A percentile compares a stretch with the other conserved stretches of the same genome.
Evolutionary conservation across 64 coral and sea anemone genomes (phyloP).

Genomic region (Catalaphyllia jardinei): DNA sequence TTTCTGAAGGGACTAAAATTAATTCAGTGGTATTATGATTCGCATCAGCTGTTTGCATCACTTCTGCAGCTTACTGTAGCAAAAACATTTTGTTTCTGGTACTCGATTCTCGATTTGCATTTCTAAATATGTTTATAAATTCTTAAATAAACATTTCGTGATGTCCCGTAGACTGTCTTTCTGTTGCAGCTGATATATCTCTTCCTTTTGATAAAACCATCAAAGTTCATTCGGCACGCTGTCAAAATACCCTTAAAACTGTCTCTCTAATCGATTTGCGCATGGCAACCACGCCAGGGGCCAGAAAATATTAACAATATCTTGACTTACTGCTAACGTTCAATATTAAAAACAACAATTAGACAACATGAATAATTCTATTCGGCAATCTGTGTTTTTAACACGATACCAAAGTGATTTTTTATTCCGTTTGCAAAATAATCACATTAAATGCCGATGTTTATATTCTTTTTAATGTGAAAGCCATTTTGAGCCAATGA

Average conservation of each 20-base stretch:
- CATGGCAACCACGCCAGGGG: not conserved
- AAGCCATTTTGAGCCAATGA: no score
- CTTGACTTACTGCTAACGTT: no score
- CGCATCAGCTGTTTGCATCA: not conserved
- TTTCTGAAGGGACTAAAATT: not conserved
- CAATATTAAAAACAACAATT: no score
- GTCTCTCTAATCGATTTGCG: not conserved
- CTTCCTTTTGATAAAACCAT: not conserved
- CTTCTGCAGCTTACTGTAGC: not conserved
- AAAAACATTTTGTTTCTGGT: not conserved
- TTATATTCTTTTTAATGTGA: no score
- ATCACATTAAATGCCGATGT: no score
- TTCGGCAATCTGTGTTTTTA: not conserved
- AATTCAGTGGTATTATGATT: not conserved
- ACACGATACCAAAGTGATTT: not conserved
- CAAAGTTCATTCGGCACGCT: not conserved
- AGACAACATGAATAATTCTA: no score
- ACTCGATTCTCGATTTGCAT: conserved; percentile 25
- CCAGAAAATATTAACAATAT: no score
- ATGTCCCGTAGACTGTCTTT: conserved; percentile 1
- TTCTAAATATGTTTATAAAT: not conserved
- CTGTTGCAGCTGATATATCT: not conserved
- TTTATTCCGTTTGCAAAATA: not conserved
- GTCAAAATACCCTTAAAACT: not conserved
- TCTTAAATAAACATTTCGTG: conserved; percentile 18